phyloP scores from a whole-genome alignment of 2,113 vertebrate species.

The Hydrochoerus hydrochaeris region DNA sequence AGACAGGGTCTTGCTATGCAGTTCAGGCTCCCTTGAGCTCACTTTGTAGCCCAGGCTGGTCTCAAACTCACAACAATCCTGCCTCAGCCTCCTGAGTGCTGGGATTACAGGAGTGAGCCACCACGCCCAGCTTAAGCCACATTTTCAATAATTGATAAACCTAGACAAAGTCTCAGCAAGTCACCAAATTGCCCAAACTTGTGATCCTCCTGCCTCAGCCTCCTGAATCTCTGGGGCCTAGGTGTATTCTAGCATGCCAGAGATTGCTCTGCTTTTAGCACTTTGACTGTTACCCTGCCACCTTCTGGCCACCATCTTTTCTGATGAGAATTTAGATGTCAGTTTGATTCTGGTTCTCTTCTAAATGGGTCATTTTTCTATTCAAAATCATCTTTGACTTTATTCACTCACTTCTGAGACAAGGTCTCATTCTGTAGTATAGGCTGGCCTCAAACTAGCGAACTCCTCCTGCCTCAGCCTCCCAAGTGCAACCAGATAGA shows the following conservation, averaged over 20 bases:
- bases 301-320: not conserved
- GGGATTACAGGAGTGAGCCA: too few relatives aligned
- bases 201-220: not conserved
- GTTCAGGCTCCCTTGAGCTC: too few relatives aligned
- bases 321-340: not conserved
- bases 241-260: not conserved
- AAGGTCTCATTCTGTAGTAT: not conserved
- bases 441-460: not conserved
- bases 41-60: too few relatives aligned
- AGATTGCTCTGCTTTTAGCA: not conserved
- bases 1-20: too few relatives aligned
- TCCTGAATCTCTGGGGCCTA: not conserved
- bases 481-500: not conserved
- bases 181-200: not conserved
- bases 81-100: too few relatives aligned
- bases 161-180: not conserved
- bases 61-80: too few relatives aligned
- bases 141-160: not conserved
- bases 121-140: too few relatives aligned
- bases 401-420: not conserved
- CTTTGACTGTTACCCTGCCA: not conserved
- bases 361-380: not conserved
- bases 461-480: not conserved
- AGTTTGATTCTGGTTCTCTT: slow-evolving; percentile 4
- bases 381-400: not conserved